phyloP scores from a whole-genome alignment of 1,140 invertebrate genomes.

The Ostrea edulis region DNA sequence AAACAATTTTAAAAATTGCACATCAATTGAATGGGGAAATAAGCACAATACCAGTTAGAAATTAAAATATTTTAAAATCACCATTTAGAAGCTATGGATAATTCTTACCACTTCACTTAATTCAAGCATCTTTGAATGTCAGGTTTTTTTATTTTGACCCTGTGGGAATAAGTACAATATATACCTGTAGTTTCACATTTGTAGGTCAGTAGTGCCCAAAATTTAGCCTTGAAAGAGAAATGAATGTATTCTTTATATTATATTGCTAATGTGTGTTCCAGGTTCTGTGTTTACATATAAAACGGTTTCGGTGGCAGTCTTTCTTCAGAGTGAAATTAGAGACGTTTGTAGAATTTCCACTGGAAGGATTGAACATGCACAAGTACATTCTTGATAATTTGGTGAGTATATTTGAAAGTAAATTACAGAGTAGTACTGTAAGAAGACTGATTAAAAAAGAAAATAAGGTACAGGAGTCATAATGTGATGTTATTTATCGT shows the following conservation, averaged over 20 bases:
- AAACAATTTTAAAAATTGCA: no score
- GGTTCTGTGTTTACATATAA: constrained; percentile 91
- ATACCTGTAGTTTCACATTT: no score
- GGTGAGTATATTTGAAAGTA: constrained; percentile 70
- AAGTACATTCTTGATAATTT: constrained; percentile 86
- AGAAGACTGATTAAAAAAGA: neutral
- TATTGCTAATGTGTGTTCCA: constrained; percentile 72
- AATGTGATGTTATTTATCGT: neutral
- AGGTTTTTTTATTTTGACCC: no score
- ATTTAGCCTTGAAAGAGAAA: no score
- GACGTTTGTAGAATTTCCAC: constrained; percentile 89
- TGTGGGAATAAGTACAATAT: no score
- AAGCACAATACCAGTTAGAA: no score
- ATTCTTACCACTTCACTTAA: no score
- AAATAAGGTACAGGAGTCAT: neutral
- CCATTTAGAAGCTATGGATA: no score
- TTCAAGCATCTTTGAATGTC: no score
- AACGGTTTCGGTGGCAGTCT: constrained; percentile 91
- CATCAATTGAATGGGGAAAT: no score
- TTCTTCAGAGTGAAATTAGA: constrained; percentile 90
- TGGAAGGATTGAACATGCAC: constrained; percentile 89
- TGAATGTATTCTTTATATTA: neutral
- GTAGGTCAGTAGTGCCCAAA: no score
- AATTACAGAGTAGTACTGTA: neutral
- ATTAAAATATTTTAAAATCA: no score